Percentiles rank a stretch among this genome's conserved stretches.
Conservation (phyloP, 2,888 invertebrate species). For the Cotesia congregata region DNA sequence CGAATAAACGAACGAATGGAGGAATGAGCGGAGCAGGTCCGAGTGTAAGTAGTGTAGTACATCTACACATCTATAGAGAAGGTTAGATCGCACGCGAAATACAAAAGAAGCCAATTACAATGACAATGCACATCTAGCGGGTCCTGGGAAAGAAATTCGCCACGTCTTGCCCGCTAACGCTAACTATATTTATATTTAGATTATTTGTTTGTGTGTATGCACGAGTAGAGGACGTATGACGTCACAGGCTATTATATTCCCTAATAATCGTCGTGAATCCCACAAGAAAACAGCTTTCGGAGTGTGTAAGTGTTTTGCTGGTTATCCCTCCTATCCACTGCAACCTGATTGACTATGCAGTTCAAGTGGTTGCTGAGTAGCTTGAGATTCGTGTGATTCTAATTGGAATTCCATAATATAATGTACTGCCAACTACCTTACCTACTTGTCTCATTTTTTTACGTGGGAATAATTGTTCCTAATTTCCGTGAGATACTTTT, state of each 20-base stretch:
- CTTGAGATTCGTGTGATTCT: constrained; percentile 13
- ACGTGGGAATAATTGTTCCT: constrained; percentile 1
- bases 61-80: neutral
- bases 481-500: neutral
- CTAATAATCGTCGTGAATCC: constrained; percentile 48
- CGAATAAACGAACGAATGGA: neutral
- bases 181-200: constrained; percentile 28
- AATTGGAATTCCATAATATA: constrained; percentile 3
- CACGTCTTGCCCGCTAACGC: constrained; percentile 53
- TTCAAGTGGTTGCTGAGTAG: constrained; percentile 1
- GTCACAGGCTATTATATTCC: constrained; percentile 59
- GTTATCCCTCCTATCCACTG: constrained; percentile 12
- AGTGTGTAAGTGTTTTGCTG: constrained; percentile 1
- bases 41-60: neutral
- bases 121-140: constrained; percentile 65
- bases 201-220: neutral
- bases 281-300: constrained; percentile 38
- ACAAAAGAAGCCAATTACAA: constrained; percentile 69
- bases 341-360: constrained; percentile 15
- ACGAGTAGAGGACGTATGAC: constrained; percentile 47
- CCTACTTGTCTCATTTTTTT: neutral
- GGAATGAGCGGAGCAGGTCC: constrained; percentile 28
- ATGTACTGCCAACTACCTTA: neutral
- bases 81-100: constrained; percentile 65
- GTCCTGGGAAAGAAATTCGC: constrained; percentile 67